These are phyloP conservation scores for Plotosus lineatus DNA, from an alignment of 2,113 vertebrate species.

Conservation along the genomic window DNA sequence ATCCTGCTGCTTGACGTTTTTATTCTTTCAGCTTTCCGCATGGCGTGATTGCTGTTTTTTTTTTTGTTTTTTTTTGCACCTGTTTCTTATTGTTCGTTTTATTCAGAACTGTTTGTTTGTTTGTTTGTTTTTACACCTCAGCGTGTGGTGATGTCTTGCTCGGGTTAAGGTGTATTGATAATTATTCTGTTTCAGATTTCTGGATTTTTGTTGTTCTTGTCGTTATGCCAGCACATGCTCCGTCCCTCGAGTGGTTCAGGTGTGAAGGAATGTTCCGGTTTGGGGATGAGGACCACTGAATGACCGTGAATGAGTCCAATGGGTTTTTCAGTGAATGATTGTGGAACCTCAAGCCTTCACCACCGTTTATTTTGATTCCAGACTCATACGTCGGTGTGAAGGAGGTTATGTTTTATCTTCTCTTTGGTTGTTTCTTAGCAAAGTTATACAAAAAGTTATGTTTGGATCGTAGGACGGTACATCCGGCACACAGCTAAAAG, in stretches of 20 bases:
- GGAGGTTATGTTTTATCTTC: too few relatives aligned
- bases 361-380: background rate
- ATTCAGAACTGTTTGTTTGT: background rate
- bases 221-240: too few relatives aligned
- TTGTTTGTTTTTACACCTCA: background rate
- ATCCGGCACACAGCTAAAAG: too few relatives aligned
- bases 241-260: too few relatives aligned
- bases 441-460: too few relatives aligned
- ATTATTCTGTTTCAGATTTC: background rate
- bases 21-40: background rate
- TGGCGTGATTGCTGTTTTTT: background rate
- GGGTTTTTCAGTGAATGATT: background rate
- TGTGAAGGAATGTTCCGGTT: too few relatives aligned
- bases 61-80: background rate
- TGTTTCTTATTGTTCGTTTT: background rate
- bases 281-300: background rate
- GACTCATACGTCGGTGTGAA: background rate
- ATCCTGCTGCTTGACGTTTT: background rate
- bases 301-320: background rate
- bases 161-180: background rate
- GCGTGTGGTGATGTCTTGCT: background rate
- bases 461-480: too few relatives aligned
- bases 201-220: background rate
- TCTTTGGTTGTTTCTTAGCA: too few relatives aligned
- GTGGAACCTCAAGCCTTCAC: background rate